These are phyloP conservation scores for Austrolebias charrua DNA, from an alignment of 2,797 vertebrate genomes.

Conservation along the genomic window DNA sequence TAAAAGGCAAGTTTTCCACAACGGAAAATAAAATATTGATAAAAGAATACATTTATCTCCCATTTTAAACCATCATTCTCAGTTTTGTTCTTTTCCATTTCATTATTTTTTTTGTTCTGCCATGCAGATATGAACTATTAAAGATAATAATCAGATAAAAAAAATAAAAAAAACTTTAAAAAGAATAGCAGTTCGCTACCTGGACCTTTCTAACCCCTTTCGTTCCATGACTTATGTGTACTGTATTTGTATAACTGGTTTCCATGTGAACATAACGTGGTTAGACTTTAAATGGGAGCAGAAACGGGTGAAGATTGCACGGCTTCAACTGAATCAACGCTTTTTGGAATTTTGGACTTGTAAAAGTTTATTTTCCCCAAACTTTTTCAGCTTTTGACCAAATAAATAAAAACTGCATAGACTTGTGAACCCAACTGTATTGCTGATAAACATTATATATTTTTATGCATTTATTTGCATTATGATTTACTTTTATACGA, in stretches of 20 bases:
- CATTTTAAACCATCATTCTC: not conserved
- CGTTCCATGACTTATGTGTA: constrained; percentile 76
- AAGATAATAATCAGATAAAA: constrained; percentile 70
- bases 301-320: constrained; percentile 47
- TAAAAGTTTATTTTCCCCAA: constrained; percentile 33
- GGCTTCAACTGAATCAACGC: constrained; percentile 63
- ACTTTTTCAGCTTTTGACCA: too few relatives aligned
- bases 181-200: constrained; percentile 63
- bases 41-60: not conserved
- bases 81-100: constrained; percentile 1
- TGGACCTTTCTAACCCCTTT: constrained; percentile 51
- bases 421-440: too few relatives aligned
- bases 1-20: not conserved
- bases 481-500: not conserved
- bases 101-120: constrained; percentile 41
- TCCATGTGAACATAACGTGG: constrained; percentile 84
- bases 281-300: constrained; percentile 61
- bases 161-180: constrained; percentile 51
- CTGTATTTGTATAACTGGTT: constrained; percentile 83
- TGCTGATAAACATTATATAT: too few relatives aligned
- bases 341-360: constrained; percentile 64
- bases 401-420: too few relatives aligned
- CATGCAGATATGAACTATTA: constrained; percentile 60
- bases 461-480: too few relatives aligned
- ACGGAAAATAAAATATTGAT: not conserved